Base-by-base conservation (phyloP, 2,888 invertebrate species). In the Mythimna pallens region DNA sequence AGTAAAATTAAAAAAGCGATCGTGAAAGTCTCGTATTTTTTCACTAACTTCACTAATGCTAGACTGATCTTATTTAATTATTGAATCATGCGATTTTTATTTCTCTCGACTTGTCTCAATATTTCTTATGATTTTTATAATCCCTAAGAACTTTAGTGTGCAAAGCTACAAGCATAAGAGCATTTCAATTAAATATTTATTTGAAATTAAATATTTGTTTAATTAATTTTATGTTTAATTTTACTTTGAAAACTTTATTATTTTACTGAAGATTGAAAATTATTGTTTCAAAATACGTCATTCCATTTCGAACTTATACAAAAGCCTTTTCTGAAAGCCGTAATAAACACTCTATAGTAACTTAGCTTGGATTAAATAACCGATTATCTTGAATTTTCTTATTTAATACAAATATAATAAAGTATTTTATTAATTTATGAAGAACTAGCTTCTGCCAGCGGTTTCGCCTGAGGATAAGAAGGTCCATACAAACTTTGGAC, bases 21-120 rank as follows among this genome's bases (percentile, higher is more conserved):
- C 17, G 22, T 14, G 10, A 61, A 55, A 34, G 34, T 57, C 65
- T 61, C 52, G 50, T 30, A 57, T 77, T 62, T 78, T 73, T 80
- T 70, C n/a, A 73, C 82, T 82, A 78, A 64, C 59, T 58, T 64
- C 62, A 52, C 47, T 47, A 47, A 47, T 47, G 47, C 47, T 47
- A 47, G 50, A 57, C 59, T 20, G 55, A 66, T 50, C 69, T 73
- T 59, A 80, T 66, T 58, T 58, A 59, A 63, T 82, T 69, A 78
- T 78, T 73, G 43, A 70, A 75, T 73, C n/a, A 73, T 59, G 14
- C 12, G 34, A 73, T 59, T 78, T 76, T 75, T 67, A 70, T 75
- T 77, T 58, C 62, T 72, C 65, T 64, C 10, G 43, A n/a, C 22
- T 30, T 58, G 9, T 43, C 4, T 22, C 0, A 65, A 1, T 12